A percentile compares a stretch with the other conserved stretches of the same genome.
Conservation (phyloP, 2,113 vertebrate species). For the Centropus unirufus region DNA sequence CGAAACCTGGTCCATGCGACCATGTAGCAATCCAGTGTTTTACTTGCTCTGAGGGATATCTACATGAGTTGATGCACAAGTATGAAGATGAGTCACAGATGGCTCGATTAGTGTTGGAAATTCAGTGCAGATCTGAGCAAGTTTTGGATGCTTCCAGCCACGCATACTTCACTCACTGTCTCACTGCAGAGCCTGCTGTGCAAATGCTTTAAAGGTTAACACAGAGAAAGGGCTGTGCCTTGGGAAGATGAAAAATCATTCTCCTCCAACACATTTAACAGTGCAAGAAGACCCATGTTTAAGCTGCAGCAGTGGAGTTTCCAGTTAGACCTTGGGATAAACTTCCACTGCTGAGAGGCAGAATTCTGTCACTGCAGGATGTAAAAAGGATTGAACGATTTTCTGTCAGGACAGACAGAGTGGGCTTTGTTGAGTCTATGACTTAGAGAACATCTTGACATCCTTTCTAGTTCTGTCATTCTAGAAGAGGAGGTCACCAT, state of each 20-base stretch:
- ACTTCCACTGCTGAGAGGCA: not conserved
- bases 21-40: not conserved
- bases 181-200: conserved; percentile 37
- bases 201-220: not conserved
- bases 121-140: not conserved
- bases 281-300: not conserved
- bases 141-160: conserved; percentile 44
- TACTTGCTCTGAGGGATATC: not conserved
- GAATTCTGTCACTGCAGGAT: not conserved
- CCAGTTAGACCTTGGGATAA: not conserved
- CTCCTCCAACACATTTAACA: not conserved
- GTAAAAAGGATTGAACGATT: not conserved
- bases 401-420: not conserved
- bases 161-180: not conserved
- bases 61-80: not conserved
- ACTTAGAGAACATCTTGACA: not conserved
- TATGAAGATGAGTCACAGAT: conserved; percentile 50
- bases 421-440: not conserved
- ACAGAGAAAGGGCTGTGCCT: not conserved
- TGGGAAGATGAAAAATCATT: not conserved
- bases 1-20: not conserved
- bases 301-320: not conserved
- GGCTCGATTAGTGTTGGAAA: not conserved
- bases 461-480: not conserved
- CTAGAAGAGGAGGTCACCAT: not conserved